Evolutionary conservation across 2,797 vertebrate genomes (phyloP).

Genomic region (Hippocampus kuda): DNA sequence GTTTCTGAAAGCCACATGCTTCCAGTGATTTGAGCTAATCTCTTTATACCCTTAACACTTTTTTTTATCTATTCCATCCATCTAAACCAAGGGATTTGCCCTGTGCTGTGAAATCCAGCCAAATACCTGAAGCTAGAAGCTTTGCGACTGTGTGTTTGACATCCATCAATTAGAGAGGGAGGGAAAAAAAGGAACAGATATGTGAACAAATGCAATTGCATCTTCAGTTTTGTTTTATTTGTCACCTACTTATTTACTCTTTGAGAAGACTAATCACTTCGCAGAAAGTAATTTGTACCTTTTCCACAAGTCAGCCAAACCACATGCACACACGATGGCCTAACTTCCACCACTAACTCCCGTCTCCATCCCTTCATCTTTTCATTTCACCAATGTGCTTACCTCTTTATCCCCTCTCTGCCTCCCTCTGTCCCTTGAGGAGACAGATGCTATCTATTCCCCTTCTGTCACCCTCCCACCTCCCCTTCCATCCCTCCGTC

Average conservation of each 20-base stretch:
- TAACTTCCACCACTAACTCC: constrained; percentile 21
- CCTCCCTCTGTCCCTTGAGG: constrained; percentile 40
- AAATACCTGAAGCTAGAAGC: neutral
- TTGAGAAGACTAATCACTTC: neutral
- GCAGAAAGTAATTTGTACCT: constrained; percentile 10
- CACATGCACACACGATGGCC: neutral
- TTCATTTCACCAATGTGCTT: constrained; percentile 40
- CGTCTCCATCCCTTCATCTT: constrained; percentile 40
- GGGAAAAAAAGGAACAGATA: neutral
- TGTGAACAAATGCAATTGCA: constrained; percentile 11
- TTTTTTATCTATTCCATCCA: constrained; percentile 33
- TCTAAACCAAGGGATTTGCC: constrained; percentile 29
- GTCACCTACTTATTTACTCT: constrained; percentile 3
- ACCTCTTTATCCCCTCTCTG: constrained; percentile 35
- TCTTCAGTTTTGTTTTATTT: neutral
- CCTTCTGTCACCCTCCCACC: constrained; percentile 7
- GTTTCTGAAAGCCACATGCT: constrained; percentile 27
- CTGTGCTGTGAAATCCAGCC: constrained; percentile 11
- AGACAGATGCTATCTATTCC: constrained; percentile 44
- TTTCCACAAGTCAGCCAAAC: constrained; percentile 4
- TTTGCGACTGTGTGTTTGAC: neutral
- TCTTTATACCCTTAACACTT: constrained; percentile 28
- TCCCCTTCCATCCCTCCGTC: constrained; percentile 19
- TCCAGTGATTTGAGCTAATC: constrained; percentile 33
- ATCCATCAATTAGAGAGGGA: neutral